Evolutionary conservation across 2,797 vertebrate species (phyloP), one percentile per base, ranked within the genome.

Genomic region (Melanotaenia parkinsoni): DNA sequence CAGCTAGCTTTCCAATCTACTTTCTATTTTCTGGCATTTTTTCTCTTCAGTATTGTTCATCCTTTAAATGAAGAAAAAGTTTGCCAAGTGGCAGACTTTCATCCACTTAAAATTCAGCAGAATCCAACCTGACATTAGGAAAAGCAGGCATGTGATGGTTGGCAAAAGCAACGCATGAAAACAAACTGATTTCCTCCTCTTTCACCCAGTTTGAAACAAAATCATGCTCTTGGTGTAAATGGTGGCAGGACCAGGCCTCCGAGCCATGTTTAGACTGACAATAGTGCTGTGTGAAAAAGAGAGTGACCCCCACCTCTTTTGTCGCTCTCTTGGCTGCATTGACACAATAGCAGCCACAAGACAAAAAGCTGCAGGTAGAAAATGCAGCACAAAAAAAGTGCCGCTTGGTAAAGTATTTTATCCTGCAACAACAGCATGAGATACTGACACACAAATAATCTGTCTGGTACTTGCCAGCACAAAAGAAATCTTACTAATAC

Each of bases 131-230:
- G 10, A 47, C 65, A n/a, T 37, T 9, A n/a, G 51, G 20, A 38
- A 1, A 24, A 45, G 61, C 5, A 30, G 3, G 13, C 28, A 56
- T 20, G 33, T 28, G 47, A 50, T 7, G 43, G 43, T 20, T 53
- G 47, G 18, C 63, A 35, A 8, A 35, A 20, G 47, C 68, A 24
- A 28, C 67, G 51, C 54, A n/a, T 30, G 65, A 57, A 40, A 16
- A 5, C 53, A 33, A 22, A 37, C 54, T 1, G 56, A 40, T 35
- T 63, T 57, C 22, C n/a, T 18, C 32, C 22, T 26, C 11, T 37
- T 54, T 24, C 35, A 26, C 18, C 37, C 37, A 28, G 53, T 33
- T 57, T 54, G 20, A 60, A 67, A 72, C 4, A 0, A 28, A 11
- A 13, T 32, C 18, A 16, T 24, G 62, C 40, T 20, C 14, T 4